phyloP scores from a whole-genome alignment of 2,888 invertebrate genomes.

The Agonopterix heracliana region DNA sequence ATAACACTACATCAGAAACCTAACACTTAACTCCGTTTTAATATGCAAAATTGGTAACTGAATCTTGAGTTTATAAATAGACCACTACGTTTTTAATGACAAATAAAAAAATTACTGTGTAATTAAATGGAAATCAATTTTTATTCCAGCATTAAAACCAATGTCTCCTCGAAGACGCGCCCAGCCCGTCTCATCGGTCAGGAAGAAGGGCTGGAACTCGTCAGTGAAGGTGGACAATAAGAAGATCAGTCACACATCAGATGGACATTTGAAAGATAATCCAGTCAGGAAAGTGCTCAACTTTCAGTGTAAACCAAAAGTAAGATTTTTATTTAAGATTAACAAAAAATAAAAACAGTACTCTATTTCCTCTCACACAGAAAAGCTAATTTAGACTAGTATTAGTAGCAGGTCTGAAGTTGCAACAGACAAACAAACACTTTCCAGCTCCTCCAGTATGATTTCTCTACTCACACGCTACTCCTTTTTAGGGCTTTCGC shows the following conservation, averaged over 20 bases:
- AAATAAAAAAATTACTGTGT: too few species aligned
- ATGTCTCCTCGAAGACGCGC: constrained; percentile 27
- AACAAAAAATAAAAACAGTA: not conserved
- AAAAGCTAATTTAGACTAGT: not conserved
- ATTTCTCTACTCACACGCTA: too few species aligned
- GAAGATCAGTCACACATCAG: constrained; percentile 41
- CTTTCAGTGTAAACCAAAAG: constrained; percentile 45
- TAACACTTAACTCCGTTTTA: too few species aligned
- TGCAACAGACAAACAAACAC: too few species aligned
- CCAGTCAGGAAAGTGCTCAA: constrained; percentile 58
- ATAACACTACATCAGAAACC: too few species aligned
- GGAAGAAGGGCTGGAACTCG: constrained; percentile 58
- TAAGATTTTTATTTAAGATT: constrained; percentile 15
- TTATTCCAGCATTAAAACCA: constrained; percentile 38
- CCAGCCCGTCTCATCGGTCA: constrained; percentile 22
- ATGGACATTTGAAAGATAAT: constrained; percentile 41
- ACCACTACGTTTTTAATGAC: too few species aligned
- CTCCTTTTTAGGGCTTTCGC: too few species aligned
- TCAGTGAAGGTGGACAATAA: constrained; percentile 55
- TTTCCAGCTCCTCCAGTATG: too few species aligned
- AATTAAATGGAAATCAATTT: not conserved
- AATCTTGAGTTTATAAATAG: too few species aligned
- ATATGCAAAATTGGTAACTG: too few species aligned
- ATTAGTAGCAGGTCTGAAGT: too few species aligned
- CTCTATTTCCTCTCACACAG: constrained; percentile 2